phyloP scores from a whole-genome alignment of 2,797 vertebrate genomes.

The Diceros bicornis region DNA sequence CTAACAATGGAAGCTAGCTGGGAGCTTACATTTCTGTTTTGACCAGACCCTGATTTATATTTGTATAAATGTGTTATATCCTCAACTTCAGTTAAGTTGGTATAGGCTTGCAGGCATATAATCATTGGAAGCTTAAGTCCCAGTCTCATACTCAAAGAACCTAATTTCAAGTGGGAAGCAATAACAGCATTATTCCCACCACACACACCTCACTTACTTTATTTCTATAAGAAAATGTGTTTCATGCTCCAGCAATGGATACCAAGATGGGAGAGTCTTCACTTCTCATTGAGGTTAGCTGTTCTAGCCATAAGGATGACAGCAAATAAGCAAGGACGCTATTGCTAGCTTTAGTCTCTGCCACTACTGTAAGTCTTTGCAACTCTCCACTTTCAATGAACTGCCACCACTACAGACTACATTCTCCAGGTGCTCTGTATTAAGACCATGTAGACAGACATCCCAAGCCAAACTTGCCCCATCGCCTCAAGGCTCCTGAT shows the following conservation, averaged over 20 bases:
- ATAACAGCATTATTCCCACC: neutral
- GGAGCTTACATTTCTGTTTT: conserved; percentile 58
- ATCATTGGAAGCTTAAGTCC: neutral
- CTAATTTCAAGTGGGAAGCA: conserved; percentile 12
- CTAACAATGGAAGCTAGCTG: neutral
- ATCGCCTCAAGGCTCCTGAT: neutral
- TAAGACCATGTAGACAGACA: neutral
- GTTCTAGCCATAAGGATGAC: neutral
- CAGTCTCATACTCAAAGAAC: neutral
- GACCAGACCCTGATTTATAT: conserved; percentile 66
- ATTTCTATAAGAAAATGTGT: neutral
- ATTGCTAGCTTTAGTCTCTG: neutral
- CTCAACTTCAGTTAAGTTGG: conserved; percentile 55
- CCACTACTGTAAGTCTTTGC: conserved; percentile 2
- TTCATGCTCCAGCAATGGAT: neutral
- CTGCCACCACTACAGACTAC: neutral
- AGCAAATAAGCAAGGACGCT: neutral
- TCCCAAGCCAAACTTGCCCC: neutral
- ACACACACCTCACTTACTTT: neutral
- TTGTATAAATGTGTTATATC: neutral
- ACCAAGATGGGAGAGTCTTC: neutral
- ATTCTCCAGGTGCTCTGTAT: neutral
- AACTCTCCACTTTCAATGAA: neutral
- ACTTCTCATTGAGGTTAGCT: conserved; percentile 1
- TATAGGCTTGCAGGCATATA: neutral